Evolutionary conservation across 2,797 vertebrate species (phyloP).

Genomic region (Urophycis tenuis): DNA sequence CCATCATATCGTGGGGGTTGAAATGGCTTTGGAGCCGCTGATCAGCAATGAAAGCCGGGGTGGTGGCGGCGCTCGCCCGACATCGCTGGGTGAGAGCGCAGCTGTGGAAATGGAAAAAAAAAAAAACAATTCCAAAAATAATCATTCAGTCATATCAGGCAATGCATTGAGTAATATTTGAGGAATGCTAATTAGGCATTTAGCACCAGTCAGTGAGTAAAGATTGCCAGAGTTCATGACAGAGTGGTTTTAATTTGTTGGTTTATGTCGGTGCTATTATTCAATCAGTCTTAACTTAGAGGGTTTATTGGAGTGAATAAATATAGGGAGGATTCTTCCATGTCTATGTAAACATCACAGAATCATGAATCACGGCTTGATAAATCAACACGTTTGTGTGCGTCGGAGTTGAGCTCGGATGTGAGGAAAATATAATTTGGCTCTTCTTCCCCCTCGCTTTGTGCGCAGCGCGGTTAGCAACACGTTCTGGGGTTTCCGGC

Average conservation of each 20-base stretch:
- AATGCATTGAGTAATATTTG: constrained; percentile 33
- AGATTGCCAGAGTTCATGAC: constrained; percentile 34
- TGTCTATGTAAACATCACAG: constrained; percentile 21
- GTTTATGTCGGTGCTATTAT: constrained; percentile 25
- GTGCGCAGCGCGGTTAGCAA: not conserved
- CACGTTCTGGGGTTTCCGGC: too few species aligned
- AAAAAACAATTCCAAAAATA: constrained; percentile 12
- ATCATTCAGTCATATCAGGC: constrained; percentile 27
- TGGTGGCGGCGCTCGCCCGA: constrained; percentile 21
- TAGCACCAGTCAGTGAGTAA: constrained; percentile 36
- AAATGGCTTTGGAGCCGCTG: constrained; percentile 16
- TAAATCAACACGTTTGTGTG: not conserved
- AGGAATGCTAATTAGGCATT: constrained; percentile 40
- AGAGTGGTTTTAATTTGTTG: constrained; percentile 38
- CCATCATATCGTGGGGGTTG: constrained; percentile 16
- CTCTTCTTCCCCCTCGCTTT: not conserved
- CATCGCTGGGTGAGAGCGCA: constrained; percentile 20
- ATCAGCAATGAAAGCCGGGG: not conserved
- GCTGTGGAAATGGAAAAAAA: constrained; percentile 15
- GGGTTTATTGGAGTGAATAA: constrained; percentile 20
- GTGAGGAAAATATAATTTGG: constrained; percentile 6
- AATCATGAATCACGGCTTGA: not conserved
- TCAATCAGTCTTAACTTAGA: constrained; percentile 12
- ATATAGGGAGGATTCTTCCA: constrained; percentile 14
- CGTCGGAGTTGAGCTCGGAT: not conserved